phyloP scores from a whole-genome alignment of 2,888 invertebrate species.

The Morpho helenor region DNA sequence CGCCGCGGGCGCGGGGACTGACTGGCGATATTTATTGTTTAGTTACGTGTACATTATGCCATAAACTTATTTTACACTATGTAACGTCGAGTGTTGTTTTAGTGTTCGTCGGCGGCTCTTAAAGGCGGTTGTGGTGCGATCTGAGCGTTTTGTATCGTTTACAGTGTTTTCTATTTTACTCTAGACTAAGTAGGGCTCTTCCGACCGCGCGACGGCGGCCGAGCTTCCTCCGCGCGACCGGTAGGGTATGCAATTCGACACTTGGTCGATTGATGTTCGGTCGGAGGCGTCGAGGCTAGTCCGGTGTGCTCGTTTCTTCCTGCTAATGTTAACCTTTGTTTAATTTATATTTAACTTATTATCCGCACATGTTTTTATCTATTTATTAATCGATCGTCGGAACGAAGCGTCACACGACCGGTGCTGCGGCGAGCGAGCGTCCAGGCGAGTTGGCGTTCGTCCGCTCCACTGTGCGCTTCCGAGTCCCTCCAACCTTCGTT shows the following conservation, averaged over 20 bases:
- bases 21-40: not conserved
- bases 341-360: slow-evolving; percentile 12
- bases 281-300: slow-evolving; percentile 9
- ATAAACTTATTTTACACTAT: slow-evolving; percentile 61
- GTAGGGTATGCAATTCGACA: not conserved
- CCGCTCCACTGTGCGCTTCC: slow-evolving; percentile 30
- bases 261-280: not conserved
- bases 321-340: slow-evolving; percentile 4
- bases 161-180: slow-evolving; percentile 39
- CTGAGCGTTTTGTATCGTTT: slow-evolving; percentile 41
- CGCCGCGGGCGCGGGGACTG: slow-evolving; percentile 9
- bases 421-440: slow-evolving; percentile 41
- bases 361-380: slow-evolving; percentile 21
- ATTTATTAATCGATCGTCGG: slow-evolving; percentile 24
- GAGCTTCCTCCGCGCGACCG: slow-evolving; percentile 41
- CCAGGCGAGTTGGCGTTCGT: slow-evolving; percentile 13
- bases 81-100: slow-evolving; percentile 57
- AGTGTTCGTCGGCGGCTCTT: slow-evolving; percentile 9
- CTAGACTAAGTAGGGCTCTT: slow-evolving; percentile 48
- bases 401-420: slow-evolving; percentile 47
- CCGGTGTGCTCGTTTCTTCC: slow-evolving; percentile 8
- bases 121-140: slow-evolving; percentile 35
- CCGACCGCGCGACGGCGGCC: slow-evolving; percentile 32
- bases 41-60: slow-evolving; percentile 46
- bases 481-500: slow-evolving; percentile 41